Evolutionary conservation across 2,797 vertebrate genomes (phyloP).

Genomic region (Podarcis lilfordi): DNA sequence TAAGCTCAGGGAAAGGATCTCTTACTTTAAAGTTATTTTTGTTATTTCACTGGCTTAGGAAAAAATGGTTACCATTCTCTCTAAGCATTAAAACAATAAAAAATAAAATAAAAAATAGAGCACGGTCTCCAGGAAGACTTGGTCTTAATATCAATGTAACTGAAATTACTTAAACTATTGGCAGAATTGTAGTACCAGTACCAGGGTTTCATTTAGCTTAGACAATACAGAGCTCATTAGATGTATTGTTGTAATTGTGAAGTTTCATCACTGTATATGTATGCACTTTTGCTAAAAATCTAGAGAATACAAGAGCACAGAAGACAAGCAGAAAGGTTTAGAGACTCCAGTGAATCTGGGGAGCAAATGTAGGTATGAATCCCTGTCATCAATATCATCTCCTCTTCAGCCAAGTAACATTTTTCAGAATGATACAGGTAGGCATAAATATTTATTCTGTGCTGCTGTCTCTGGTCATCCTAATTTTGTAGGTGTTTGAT

Average conservation of each 20-base stretch:
- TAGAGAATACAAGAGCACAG: fast-evolving
- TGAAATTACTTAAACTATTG: neutral
- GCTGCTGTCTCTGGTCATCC: neutral
- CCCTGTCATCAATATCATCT: neutral
- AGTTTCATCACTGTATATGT: neutral
- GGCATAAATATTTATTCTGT: neutral
- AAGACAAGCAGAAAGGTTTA: neutral
- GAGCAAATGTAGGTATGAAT: neutral
- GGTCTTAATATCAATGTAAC: constrained; percentile 27
- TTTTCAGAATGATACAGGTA: neutral
- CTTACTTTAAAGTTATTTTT: constrained; percentile 29
- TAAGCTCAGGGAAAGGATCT: neutral
- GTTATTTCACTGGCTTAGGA: constrained; percentile 29
- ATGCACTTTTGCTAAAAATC: neutral
- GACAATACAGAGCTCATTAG: neutral
- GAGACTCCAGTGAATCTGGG: constrained; percentile 1
- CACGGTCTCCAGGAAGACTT: constrained; percentile 24
- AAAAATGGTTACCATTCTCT: neutral
- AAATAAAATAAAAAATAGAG: constrained; percentile 8
- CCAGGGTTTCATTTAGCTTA: neutral
- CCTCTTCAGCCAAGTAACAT: neutral
- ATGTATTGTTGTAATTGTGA: neutral
- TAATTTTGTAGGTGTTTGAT: neutral
- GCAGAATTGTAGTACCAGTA: neutral
- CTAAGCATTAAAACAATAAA: neutral